phyloP scores from a whole-genome alignment of 2,113 vertebrate species.

The Epinephelus cyanopodus region DNA sequence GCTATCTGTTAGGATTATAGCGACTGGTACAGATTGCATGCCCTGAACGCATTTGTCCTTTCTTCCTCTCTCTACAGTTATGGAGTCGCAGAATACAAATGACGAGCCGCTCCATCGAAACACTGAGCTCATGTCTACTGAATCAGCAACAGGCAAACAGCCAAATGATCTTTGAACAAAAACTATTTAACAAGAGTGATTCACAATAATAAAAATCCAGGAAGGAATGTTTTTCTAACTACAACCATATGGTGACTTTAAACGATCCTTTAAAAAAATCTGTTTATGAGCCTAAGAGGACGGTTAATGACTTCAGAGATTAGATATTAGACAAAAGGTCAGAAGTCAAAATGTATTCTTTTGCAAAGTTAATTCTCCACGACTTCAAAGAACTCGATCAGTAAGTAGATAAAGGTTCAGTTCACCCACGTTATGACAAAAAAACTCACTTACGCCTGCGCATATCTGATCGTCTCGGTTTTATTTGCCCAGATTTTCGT shows the following conservation, averaged over 20 bases:
- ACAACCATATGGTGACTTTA: slow-evolving; percentile 52
- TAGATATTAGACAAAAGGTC: slow-evolving; percentile 23
- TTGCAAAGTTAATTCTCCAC: background rate
- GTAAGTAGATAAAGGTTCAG: background rate
- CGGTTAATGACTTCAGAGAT: slow-evolving; percentile 47
- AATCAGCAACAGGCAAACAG: slow-evolving; percentile 33
- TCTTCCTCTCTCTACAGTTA: slow-evolving; percentile 9
- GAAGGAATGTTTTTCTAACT: slow-evolving; percentile 45
- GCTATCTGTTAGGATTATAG: slow-evolving; percentile 34
- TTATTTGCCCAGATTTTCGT: background rate
- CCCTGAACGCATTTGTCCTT: slow-evolving; percentile 46
- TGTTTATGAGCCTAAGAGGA: slow-evolving; percentile 29
- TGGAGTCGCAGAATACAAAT: slow-evolving; percentile 18
- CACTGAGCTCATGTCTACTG: slow-evolving; percentile 44
- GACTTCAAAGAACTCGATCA: background rate
- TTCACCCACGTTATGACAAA: background rate
- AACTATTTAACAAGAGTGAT: slow-evolving; percentile 63
- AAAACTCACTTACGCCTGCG: background rate
- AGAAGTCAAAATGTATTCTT: background rate
- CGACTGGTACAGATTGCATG: slow-evolving; percentile 4
- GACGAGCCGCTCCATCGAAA: background rate
- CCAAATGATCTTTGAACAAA: slow-evolving; percentile 55
- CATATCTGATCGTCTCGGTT: background rate
- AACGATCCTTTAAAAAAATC: slow-evolving; percentile 17
- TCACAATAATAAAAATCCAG: slow-evolving; percentile 59